Evolutionary conservation across 1,140 invertebrate genomes (phyloP).

Genomic region (Ostrea edulis): DNA sequence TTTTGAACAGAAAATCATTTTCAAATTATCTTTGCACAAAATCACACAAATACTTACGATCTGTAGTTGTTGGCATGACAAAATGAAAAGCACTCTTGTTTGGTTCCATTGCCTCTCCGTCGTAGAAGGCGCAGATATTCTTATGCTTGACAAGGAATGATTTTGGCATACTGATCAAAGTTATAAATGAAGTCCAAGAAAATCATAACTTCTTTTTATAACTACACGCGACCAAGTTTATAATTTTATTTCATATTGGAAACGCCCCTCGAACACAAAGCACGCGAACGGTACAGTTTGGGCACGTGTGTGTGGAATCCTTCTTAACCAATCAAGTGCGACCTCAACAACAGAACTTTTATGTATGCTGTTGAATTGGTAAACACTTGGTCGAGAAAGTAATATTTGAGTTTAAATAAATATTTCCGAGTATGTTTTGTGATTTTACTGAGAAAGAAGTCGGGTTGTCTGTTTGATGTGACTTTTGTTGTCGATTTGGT

Average conservation of each 20-base stretch:
- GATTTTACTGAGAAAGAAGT: constrained; percentile 37
- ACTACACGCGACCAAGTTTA: not conserved
- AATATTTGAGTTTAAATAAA: constrained; percentile 43
- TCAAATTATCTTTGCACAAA: too few relatives aligned
- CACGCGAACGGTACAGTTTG: not conserved
- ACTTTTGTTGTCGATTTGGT: constrained; percentile 30
- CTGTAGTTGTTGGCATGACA: constrained; percentile 46
- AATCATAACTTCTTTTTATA: constrained; percentile 10
- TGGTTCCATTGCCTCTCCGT: constrained; percentile 36
- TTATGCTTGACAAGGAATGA: constrained; percentile 52
- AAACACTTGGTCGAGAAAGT: constrained; percentile 19
- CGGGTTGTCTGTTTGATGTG: constrained; percentile 34
- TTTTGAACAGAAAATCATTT: too few relatives aligned
- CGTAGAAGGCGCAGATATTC: constrained; percentile 46
- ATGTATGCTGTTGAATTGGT: constrained; percentile 1
- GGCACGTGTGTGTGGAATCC: constrained; percentile 12
- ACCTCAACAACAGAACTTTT: not conserved
- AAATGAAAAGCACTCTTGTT: constrained; percentile 47
- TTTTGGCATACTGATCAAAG: constrained; percentile 48
- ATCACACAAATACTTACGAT: not conserved
- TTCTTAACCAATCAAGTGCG: constrained; percentile 11
- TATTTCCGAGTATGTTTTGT: constrained; percentile 42
- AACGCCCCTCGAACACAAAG: constrained; percentile 40
- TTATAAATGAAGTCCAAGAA: constrained; percentile 13
- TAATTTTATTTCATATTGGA: constrained; percentile 9